Evolutionary conservation across 2,797 vertebrate species (phyloP).

Genomic region (Sebastiscus albofasciatus): DNA sequence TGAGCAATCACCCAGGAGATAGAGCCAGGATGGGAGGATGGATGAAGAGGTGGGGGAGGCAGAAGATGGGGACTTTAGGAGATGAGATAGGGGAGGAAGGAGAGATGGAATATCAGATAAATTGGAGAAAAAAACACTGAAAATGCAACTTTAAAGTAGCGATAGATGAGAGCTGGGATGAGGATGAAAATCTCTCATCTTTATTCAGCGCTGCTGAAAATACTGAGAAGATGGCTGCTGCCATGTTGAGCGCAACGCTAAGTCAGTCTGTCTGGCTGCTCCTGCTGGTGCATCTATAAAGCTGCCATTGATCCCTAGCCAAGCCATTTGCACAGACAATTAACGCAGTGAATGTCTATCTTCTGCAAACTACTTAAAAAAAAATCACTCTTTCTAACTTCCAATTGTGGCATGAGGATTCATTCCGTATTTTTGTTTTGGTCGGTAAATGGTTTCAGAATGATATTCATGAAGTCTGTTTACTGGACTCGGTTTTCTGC

Average conservation of each 20-base stretch:
- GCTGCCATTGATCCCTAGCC: slow-evolving; percentile 58
- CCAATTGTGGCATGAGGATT: not conserved
- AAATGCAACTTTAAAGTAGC: slow-evolving; percentile 3
- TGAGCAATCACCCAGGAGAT: slow-evolving; percentile 55
- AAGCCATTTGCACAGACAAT: slow-evolving; percentile 64
- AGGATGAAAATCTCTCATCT: slow-evolving; percentile 20
- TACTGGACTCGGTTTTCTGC: slow-evolving; percentile 12
- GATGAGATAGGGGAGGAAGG: not conserved
- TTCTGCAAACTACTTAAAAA: slow-evolving; percentile 14
- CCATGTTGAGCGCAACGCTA: slow-evolving; percentile 37
- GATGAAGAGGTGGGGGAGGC: slow-evolving; percentile 22
- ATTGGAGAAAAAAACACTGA: not conserved
- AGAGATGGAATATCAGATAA: not conserved
- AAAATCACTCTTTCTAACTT: slow-evolving; percentile 14
- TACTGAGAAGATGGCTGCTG: slow-evolving; percentile 65
- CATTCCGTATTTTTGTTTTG: not conserved
- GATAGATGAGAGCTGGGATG: not conserved
- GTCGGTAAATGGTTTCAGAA: not conserved
- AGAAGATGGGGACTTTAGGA: slow-evolving; percentile 23
- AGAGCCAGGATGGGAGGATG: slow-evolving; percentile 12
- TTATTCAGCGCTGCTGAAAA: slow-evolving; percentile 52
- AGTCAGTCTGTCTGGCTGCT: slow-evolving; percentile 43
- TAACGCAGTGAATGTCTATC: slow-evolving; percentile 57
- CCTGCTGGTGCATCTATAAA: slow-evolving; percentile 55
- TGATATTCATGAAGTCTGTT: slow-evolving; percentile 18